These are phyloP conservation scores for Octodonta nipae DNA, from an alignment of 2,888 invertebrate genomes.

Conservation along the genomic window DNA sequence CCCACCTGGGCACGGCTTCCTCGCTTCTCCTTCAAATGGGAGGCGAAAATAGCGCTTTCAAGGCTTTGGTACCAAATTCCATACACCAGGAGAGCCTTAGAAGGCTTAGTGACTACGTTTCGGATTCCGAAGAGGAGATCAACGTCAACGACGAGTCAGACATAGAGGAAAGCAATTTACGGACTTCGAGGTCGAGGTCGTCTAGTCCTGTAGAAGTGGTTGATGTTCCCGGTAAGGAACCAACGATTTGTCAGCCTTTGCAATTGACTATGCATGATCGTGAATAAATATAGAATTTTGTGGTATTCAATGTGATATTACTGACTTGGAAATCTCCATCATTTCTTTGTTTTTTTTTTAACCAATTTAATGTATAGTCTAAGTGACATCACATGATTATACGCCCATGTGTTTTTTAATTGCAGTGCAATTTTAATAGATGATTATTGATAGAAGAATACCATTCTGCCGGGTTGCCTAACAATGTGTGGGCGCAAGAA, in stretches of 20 bases:
- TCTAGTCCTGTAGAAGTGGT: slow-evolving; percentile 39
- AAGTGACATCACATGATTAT: too few species aligned
- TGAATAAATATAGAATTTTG: slow-evolving; percentile 24
- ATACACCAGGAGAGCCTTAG: slow-evolving; percentile 43
- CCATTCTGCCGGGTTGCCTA: too few species aligned
- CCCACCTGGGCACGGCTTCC: slow-evolving; percentile 30
- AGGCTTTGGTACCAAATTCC: slow-evolving; percentile 56
- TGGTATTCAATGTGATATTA: neutral
- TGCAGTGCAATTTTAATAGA: too few species aligned
- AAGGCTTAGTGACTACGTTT: slow-evolving; percentile 38
- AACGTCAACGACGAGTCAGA: slow-evolving; percentile 73
- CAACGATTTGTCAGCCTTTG: slow-evolving; percentile 44
- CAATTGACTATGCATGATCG: slow-evolving; percentile 63
- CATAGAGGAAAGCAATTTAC: slow-evolving; percentile 40
- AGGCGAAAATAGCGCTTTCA: slow-evolving; percentile 82
- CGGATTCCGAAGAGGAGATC: slow-evolving; percentile 65
- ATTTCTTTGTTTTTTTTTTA: too few species aligned
- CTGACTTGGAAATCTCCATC: neutral
- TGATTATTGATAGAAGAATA: too few species aligned
- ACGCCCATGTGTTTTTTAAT: too few species aligned
- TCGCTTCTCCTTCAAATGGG: slow-evolving; percentile 51
- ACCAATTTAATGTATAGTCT: too few species aligned
- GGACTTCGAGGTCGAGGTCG: slow-evolving; percentile 37
- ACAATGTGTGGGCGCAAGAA: too few species aligned
- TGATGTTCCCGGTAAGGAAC: slow-evolving; percentile 26